Evolutionary conservation across 2,113 vertebrate species (phyloP).

Genomic region (Oxyruncus cristatus): DNA sequence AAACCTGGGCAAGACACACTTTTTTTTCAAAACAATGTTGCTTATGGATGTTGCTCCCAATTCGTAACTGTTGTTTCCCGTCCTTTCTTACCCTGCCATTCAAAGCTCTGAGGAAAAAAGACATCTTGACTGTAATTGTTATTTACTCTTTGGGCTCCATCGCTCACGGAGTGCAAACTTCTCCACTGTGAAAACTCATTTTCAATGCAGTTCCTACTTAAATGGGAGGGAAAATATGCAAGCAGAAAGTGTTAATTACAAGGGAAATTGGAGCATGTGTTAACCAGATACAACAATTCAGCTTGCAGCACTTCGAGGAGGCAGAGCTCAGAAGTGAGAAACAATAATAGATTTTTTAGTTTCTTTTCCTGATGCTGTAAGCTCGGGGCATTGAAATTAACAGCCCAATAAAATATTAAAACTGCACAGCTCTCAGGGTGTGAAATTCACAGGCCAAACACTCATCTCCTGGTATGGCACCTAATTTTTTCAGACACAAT

Average conservation of each 20-base stretch:
- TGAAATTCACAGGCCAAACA: constrained; percentile 52
- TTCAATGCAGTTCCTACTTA: background rate
- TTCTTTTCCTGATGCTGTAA: constrained; percentile 50
- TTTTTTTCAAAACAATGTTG: background rate
- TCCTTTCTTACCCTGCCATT: background rate
- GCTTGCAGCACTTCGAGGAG: constrained; percentile 37
- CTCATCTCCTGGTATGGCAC: constrained; percentile 25
- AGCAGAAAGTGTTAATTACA: constrained; percentile 51
- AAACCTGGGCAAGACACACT: background rate
- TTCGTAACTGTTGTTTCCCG: background rate
- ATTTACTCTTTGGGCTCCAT: background rate
- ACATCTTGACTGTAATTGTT: background rate
- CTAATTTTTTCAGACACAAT: constrained; percentile 58
- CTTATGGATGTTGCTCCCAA: background rate
- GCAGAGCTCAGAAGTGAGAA: constrained; percentile 23
- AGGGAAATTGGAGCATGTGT: constrained; percentile 38
- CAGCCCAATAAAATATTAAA: constrained; percentile 62
- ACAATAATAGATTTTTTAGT: constrained; percentile 47
- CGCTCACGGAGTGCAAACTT: background rate
- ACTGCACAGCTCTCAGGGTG: constrained; percentile 34
- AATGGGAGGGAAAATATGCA: background rate
- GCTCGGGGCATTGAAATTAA: constrained; percentile 50
- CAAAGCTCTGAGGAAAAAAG: background rate
- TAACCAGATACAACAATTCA: constrained; percentile 55
- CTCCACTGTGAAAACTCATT: background rate